Conservation (phyloP, 2,888 invertebrate species). For the Physocephala rufipes region DNA sequence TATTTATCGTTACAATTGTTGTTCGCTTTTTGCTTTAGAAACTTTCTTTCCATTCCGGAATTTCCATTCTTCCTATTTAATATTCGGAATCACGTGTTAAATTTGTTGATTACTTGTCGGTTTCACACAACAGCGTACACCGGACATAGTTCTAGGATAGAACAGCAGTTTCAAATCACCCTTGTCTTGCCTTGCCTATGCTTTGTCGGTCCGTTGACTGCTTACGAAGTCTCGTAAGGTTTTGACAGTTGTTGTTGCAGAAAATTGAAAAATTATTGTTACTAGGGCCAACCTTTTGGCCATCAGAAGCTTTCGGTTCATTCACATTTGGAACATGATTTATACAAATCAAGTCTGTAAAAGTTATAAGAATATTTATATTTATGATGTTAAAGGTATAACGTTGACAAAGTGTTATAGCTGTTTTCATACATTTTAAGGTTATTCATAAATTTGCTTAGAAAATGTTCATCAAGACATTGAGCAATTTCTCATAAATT, state of each 20-base stretch:
- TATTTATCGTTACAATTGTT: conserved; percentile 4
- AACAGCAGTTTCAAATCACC: too few relatives aligned
- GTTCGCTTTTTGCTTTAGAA: background rate
- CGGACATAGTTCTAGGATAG: background rate
- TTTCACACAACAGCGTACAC: conserved; percentile 1
- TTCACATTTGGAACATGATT: background rate
- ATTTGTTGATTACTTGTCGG: conserved; percentile 21
- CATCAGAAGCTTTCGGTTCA: background rate
- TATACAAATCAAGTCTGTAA: background rate
- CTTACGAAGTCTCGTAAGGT: background rate
- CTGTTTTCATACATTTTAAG: too few relatives aligned
- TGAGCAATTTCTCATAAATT: too few relatives aligned
- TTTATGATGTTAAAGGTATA: too few relatives aligned
- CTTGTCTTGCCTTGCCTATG: background rate
- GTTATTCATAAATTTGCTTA: too few relatives aligned
- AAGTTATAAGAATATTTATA: too few relatives aligned
- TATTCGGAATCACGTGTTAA: conserved; percentile 32
- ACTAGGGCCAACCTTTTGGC: background rate
- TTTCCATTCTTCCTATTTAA: conserved; percentile 26
- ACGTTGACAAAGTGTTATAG: too few relatives aligned
- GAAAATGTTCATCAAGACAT: too few relatives aligned
- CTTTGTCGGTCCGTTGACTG: background rate
- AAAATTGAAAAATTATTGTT: background rate
- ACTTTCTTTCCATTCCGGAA: background rate
- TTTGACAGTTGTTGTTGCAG: background rate